Percentiles rank a stretch among this genome's conserved stretches.
These are phyloP conservation scores for Condylura cristata DNA, from an alignment of 2,113 vertebrate genomes.

Conservation along the genomic window DNA sequence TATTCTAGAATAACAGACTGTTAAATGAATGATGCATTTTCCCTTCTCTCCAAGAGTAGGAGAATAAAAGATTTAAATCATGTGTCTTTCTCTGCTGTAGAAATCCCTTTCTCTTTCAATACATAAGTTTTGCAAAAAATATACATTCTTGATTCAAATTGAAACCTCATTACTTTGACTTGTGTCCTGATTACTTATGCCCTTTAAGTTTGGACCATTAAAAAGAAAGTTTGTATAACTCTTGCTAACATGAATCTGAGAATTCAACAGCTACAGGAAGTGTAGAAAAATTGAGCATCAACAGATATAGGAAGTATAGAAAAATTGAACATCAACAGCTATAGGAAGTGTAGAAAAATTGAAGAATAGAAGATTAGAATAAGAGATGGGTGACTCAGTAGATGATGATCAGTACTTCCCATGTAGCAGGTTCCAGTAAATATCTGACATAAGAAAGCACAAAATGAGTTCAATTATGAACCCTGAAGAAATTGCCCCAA, in stretches of 20 bases:
- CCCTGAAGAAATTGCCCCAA: conserved; percentile 4
- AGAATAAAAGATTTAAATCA: background rate
- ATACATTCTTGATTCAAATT: background rate
- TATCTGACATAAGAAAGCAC: conserved; percentile 28
- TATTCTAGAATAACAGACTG: conserved; percentile 38
- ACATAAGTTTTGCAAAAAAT: background rate
- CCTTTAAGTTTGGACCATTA: background rate
- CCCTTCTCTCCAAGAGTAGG: background rate
- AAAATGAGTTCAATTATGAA: background rate
- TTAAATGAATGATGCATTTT: background rate
- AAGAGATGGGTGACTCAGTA: background rate
- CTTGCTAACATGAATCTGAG: background rate
- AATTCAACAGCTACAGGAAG: background rate
- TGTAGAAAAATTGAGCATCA: no score
- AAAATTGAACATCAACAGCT: background rate
- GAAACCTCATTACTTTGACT: background rate
- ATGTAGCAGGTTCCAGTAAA: conserved; percentile 3
- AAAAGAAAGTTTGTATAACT: background rate
- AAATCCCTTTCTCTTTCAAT: conserved; percentile 18
- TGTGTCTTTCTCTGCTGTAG: background rate
- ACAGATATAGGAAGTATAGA: background rate
- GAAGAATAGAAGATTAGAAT: background rate
- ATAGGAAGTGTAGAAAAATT: background rate
- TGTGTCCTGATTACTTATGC: background rate
- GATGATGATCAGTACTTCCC: background rate